A percentile compares a stretch with the other conserved stretches of the same genome.
Evolutionary conservation across 2,888 invertebrate species (phyloP).

Genomic region (Drosophila formosana): DNA sequence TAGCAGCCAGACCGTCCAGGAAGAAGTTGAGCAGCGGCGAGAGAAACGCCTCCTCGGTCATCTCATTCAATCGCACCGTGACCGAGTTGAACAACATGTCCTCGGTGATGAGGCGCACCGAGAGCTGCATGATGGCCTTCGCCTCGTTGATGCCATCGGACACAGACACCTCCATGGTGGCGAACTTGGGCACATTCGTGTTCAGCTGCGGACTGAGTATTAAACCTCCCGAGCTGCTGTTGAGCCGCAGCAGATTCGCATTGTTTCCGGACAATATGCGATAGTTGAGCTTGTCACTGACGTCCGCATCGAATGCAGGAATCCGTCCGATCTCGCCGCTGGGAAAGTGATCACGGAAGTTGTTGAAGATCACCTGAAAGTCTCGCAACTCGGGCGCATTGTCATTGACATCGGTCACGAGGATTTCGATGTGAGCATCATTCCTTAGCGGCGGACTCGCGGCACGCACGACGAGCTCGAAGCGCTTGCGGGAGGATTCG

Average conservation of each 20-base stretch:
- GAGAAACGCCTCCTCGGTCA: conserved; percentile 96
- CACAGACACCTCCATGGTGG: conserved; percentile 97
- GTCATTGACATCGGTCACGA: conserved; percentile 97
- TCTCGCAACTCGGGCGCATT: conserved; percentile 96
- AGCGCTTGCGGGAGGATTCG: conserved; percentile 96
- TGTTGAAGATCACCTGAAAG: conserved; percentile 97
- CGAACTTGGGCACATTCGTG: conserved; percentile 97
- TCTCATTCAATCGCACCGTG: conserved; percentile 95
- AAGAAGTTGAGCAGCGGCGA: conserved; percentile 95
- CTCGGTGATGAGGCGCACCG: conserved; percentile 95
- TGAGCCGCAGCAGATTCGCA: conserved; percentile 93
- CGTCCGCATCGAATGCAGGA: conserved; percentile 97
- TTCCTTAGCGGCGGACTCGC: conserved; percentile 95
- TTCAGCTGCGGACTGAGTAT: conserved; percentile 96
- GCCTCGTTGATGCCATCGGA: conserved; percentile 97
- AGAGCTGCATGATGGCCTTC: conserved; percentile 95
- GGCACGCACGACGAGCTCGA: conserved; percentile 94
- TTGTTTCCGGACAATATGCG: conserved; percentile 96
- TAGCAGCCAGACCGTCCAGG: conserved; percentile 95
- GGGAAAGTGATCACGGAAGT: conserved; percentile 97
- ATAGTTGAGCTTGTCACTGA: conserved; percentile 93
- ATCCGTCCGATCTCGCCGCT: conserved; percentile 95
- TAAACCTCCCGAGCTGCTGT: conserved; percentile 93
- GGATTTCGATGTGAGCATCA: conserved; percentile 94
- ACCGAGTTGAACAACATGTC: conserved; percentile 98